Evolutionary conservation across 2,797 vertebrate species (phyloP), one percentile per base, ranked within the genome.

Genomic region (Pempheris klunzingeri): DNA sequence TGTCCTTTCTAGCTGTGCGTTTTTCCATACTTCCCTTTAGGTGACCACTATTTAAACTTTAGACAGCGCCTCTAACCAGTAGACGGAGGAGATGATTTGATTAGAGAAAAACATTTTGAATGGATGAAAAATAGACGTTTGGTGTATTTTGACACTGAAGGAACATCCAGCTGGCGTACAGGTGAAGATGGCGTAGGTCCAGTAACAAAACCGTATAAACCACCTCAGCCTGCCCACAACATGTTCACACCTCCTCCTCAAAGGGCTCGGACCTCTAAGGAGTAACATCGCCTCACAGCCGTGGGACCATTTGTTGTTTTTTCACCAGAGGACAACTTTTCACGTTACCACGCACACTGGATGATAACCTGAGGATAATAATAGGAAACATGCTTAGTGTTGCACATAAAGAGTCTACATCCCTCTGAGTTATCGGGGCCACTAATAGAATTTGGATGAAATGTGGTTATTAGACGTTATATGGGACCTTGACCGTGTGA

Each of bases 201-300:
- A 84, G 47, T 55, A 64, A 79, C 64, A 85, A 78, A 83, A 79
- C 58, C 55, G 65, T n/a, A 50, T 72, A 81, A 88, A 87, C 68
- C 71, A 68, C 60, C 10, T 44, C 59, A 52, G 64, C 53, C 74
- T 62, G 79, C 73, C 53, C 53, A 70, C 76, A 70, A 26, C 64
- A 73, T 87, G 90, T 90, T 89, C 78, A 83, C 90, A 89, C 86
- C 85, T 90, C 68, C 57, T n/a, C 47, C 79, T 83, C 55, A 34
- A 59, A 69, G 57, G 54, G 39, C 20, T 75, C 8, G 7, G 77
- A 22, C 53, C 54, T 63, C 57, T 60, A 7, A n/a, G 62, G 36
- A 39, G 38, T n/a, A 38, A 73, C 36, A 50, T 63, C 4, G 32
- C 36, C 22, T 60, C n/a, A 60, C 34, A 66, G 20, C 34, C 20